Evolutionary conservation across 1,140 invertebrate species (phyloP).

Genomic region (Aphelenchoides fujianensis): DNA sequence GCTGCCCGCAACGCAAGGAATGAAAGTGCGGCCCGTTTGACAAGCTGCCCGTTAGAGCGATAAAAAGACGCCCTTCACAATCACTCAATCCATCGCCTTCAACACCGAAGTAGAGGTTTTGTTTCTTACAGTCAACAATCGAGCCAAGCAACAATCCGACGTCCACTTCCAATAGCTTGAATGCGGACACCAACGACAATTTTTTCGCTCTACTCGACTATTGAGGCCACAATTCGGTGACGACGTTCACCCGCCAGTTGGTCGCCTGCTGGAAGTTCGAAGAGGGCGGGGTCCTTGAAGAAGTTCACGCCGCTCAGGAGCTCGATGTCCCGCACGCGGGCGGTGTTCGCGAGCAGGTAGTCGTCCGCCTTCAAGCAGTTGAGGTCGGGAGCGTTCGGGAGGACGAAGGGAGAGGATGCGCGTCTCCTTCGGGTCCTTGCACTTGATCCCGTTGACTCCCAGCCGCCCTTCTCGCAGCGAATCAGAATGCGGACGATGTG

Average conservation of each 20-base stretch:
- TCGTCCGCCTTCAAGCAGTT: slow-evolving; percentile 44
- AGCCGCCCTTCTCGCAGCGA: slow-evolving; percentile 35
- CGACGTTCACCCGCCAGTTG: neutral
- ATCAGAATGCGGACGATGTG: slow-evolving; percentile 45
- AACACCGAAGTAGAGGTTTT: no score
- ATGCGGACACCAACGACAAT: neutral
- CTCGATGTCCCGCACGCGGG: slow-evolving; percentile 45
- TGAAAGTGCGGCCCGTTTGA: no score
- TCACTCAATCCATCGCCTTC: no score
- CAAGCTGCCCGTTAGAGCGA: no score
- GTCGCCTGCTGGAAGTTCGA: neutral
- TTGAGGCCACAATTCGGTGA: neutral
- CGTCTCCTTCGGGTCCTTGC: slow-evolving; percentile 29
- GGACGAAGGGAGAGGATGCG: slow-evolving; percentile 37
- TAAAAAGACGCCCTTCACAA: no score
- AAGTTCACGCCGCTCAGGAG: slow-evolving; percentile 36
- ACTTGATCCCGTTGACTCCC: slow-evolving; percentile 36
- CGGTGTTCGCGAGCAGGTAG: slow-evolving; percentile 42
- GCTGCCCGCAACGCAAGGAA: no score
- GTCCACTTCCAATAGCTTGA: no score
- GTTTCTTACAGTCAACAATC: neutral
- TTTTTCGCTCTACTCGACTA: neutral
- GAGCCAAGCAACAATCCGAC: neutral
- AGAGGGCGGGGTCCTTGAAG: slow-evolving; percentile 12
- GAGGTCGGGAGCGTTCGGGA: slow-evolving; percentile 26